Evolutionary conservation across 2,888 invertebrate species (phyloP), one percentile per base, ranked within the genome.

Genomic region (Troides aeacus): DNA sequence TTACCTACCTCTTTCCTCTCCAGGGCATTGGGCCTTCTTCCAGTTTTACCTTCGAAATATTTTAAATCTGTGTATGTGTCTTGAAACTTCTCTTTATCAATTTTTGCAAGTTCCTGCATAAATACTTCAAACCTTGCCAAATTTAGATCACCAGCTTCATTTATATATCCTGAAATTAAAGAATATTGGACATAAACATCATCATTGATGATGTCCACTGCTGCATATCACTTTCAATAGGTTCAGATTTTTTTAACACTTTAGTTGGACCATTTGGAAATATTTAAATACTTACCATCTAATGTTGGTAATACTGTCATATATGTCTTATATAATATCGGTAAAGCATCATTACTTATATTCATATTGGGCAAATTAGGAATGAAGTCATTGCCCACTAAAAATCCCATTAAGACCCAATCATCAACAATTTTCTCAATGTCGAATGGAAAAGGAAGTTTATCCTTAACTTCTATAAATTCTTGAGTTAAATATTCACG

Each of bases 341-440:
- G 97, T 73, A 99, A 88, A 18, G 98, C 98, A 80, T 98, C 97
- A 80, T 97, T 96, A 76, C 95, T 95, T 75, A 99, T 99, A 86
- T 99, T 98, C 85, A 99, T 94, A 86, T 98, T 96, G 3, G 99
- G 99, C 74, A 99, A 93, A 92, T 99, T 95, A 0, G 99, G 99
- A 79, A 99, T 97, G 87, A 99, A 99, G 88, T 99, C 99, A 84
- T 99, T 99, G 73, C 99, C 99, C 17, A 99, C 97, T 36, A 99
- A 90, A 85, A 99, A 99, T 0, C 98, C 98, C 98, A 99, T 98
- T 23, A 99, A 87, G 42, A 99, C 96, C 99, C 99, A 99, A 86
- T 99, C 99, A 83, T 99, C 99, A 39, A 99, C 97, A 67, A 99
- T 94, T 74, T 95, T 95, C 82, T 99, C 98, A 76, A 99, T 93